Percentiles rank a stretch among this genome's conserved stretches.
Evolutionary conservation across 2,888 invertebrate species (phyloP).

Genomic region (Nebria salina): DNA sequence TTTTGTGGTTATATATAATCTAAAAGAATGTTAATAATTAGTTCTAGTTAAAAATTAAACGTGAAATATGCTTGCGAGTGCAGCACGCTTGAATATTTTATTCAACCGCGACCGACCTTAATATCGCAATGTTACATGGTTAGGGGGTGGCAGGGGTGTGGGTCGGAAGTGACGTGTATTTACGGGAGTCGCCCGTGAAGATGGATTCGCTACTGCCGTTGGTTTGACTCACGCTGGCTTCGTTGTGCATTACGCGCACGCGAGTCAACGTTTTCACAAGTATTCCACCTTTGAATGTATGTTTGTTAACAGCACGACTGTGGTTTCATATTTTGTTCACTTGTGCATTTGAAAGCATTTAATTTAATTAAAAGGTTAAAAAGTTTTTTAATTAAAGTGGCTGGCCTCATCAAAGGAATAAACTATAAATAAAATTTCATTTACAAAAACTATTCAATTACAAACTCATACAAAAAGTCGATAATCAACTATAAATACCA

Average conservation of each 20-base stretch:
- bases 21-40: too few relatives aligned
- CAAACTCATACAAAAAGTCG: too few relatives aligned
- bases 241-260: background rate
- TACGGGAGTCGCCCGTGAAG: constrained; percentile 33
- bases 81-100: constrained; percentile 9
- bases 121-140: background rate
- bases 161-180: constrained; percentile 39
- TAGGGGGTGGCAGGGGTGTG: background rate
- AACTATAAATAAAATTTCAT: too few relatives aligned
- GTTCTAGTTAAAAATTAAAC: background rate
- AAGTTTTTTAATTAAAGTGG: background rate
- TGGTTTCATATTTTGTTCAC: background rate
- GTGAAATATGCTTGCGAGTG: background rate
- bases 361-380: background rate
- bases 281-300: background rate
- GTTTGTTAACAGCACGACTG: background rate
- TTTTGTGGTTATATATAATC: too few relatives aligned
- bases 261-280: background rate
- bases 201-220: constrained; percentile 33
- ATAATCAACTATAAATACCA: too few relatives aligned
- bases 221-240: background rate
- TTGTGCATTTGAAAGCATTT: background rate
- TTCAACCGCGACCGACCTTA: constrained; percentile 4
- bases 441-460: too few relatives aligned
- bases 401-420: background rate